These are phyloP conservation scores for Clytia hemisphaerica DNA, from an alignment of 30 jellyfish, hydroid and myxozoan species.

Conservation along the genomic window DNA sequence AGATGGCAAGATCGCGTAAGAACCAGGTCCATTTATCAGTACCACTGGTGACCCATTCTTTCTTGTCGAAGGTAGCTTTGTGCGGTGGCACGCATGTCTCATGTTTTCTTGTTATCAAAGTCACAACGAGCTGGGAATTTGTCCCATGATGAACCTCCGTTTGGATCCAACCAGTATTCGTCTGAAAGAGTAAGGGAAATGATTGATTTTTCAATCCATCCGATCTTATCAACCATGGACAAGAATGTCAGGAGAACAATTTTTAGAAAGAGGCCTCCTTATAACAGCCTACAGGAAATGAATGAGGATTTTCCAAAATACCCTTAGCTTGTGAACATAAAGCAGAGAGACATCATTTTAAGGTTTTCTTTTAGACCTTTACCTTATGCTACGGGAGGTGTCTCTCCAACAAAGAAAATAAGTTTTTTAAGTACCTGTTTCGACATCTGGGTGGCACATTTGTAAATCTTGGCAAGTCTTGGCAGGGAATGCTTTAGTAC, in stretches of 20 bases:
- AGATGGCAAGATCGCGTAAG: slow-evolving; percentile 7
- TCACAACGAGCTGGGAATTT: slow-evolving; percentile 62
- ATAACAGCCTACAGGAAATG: too few species aligned
- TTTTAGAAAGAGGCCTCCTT: too few species aligned
- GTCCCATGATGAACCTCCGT: slow-evolving; percentile 70
- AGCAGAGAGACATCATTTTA: too few species aligned
- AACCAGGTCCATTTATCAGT: slow-evolving; percentile 14
- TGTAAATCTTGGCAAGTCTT: slow-evolving; percentile 79
- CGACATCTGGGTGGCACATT: slow-evolving; percentile 33
- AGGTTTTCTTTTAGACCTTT: too few species aligned
- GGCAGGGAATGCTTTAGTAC: slow-evolving; percentile 64
- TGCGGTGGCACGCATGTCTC: slow-evolving; percentile 68
- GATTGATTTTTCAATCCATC: too few species aligned
- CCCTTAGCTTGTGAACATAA: too few species aligned
- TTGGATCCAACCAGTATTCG: slow-evolving; percentile 87
- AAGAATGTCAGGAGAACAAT: too few species aligned
- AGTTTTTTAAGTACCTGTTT: slow-evolving; percentile 49
- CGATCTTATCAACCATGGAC: too few species aligned
- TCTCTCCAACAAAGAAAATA: background rate
- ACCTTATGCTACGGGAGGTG: too few species aligned
- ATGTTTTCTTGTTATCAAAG: slow-evolving; percentile 27
- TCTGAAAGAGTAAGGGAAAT: slow-evolving; percentile 36
- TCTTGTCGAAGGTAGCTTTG: slow-evolving; percentile 40
- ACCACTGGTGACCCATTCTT: slow-evolving; percentile 44
- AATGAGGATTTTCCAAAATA: too few species aligned